These are phyloP conservation scores for Graphium colonna DNA, from an alignment of 2,888 invertebrate genomes.

Conservation along the genomic window DNA sequence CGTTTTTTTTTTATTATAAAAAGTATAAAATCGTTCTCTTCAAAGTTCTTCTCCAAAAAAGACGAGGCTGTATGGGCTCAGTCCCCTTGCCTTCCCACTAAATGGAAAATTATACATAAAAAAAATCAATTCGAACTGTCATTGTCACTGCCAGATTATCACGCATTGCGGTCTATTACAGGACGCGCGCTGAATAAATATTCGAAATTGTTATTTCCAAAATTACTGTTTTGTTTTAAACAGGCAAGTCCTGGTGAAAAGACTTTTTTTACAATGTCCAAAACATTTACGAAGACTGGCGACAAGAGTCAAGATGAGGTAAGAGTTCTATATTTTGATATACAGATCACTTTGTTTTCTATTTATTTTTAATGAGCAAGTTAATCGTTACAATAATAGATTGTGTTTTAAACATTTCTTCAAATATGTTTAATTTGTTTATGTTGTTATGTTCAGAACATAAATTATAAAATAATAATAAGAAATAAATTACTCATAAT, in stretches of 20 bases:
- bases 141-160: conserved; percentile 20
- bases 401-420: not conserved
- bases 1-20: too few species aligned
- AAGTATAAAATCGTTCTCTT: too few species aligned
- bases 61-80: too few species aligned
- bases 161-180: conserved; percentile 21
- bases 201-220: conserved; percentile 14
- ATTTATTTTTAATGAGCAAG: not conserved
- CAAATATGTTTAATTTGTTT: too few species aligned
- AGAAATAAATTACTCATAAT: too few species aligned
- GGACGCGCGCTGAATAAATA: conserved; percentile 8
- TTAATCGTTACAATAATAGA: not conserved
- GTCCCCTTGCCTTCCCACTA: too few species aligned
- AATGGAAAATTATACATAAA: too few species aligned
- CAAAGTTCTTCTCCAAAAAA: too few species aligned
- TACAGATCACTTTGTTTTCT: not conserved
- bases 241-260: conserved; percentile 5
- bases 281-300: conserved; percentile 54
- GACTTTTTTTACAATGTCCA: conserved; percentile 47
- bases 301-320: conserved; percentile 86
- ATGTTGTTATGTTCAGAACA: too few species aligned
- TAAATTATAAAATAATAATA: too few species aligned
- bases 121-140: not conserved
- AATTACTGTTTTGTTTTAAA: conserved; percentile 7
- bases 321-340: conserved; percentile 30